Conservation (phyloP, 1,140 invertebrate species). For the Stratiolaelaps scimitus region DNA sequence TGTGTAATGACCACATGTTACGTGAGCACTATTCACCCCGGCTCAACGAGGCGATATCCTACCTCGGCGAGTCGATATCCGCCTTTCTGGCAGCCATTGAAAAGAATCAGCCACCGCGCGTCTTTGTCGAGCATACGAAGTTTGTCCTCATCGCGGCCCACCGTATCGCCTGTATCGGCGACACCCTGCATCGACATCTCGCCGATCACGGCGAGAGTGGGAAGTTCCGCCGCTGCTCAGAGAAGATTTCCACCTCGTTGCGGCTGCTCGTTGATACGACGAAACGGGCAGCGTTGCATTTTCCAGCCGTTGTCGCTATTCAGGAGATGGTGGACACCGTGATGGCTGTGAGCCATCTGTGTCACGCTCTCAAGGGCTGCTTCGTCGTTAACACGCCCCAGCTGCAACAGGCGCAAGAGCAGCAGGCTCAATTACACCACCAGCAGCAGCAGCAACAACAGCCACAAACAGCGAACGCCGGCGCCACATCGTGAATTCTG, state of each 20-base stretch:
- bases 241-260: slow-evolving; percentile 61
- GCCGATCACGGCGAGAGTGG: slow-evolving; percentile 44
- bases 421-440: neutral
- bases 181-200: slow-evolving; percentile 71
- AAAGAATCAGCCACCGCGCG: slow-evolving; percentile 79
- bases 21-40: slow-evolving; percentile 72
- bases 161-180: slow-evolving; percentile 80
- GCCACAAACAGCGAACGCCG: neutral
- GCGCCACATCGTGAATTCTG: too few relatives aligned
- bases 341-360: slow-evolving; percentile 62
- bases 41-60: slow-evolving; percentile 62
- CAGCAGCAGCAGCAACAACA: slow-evolving; percentile 19
- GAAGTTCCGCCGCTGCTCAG: slow-evolving; percentile 37
- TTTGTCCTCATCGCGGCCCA: slow-evolving; percentile 84
- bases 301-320: slow-evolving; percentile 72
- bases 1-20: slow-evolving; percentile 60
- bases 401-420: neutral
- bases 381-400: slow-evolving; percentile 25
- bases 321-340: slow-evolving; percentile 86
- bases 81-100: slow-evolving; percentile 78
- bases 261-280: slow-evolving; percentile 71
- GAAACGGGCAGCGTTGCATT: slow-evolving; percentile 74
- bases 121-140: slow-evolving; percentile 81
- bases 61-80: slow-evolving; percentile 74
- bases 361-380: slow-evolving; percentile 53